phyloP scores from a whole-genome alignment of 2,797 vertebrate species.

The Apodemus agrarius region DNA sequence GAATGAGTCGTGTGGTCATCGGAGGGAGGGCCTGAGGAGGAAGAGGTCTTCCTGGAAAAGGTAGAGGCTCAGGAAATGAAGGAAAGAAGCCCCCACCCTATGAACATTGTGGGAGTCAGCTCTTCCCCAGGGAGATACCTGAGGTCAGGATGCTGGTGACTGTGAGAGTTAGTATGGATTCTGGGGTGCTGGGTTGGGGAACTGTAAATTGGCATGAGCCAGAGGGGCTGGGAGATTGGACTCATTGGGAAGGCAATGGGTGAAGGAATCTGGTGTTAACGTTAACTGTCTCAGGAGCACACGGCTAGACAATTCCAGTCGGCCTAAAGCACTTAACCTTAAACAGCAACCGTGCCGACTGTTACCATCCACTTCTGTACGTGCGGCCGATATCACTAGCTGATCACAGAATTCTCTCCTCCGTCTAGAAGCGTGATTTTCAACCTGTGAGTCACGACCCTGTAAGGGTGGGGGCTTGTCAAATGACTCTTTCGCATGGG shows the following conservation, averaged over 20 bases:
- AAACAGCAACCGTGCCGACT: neutral
- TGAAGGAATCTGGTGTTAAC: neutral
- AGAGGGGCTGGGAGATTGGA: neutral
- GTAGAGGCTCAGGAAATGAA: neutral
- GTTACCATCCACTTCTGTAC: neutral
- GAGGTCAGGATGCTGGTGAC: neutral
- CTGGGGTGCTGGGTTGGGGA: neutral
- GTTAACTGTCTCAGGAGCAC: neutral
- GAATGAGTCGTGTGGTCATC: fast-evolving
- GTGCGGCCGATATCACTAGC: neutral
- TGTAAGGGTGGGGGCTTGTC: neutral
- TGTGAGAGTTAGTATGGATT: neutral
- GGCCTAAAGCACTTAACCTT: neutral
- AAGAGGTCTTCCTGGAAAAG: constrained; percentile 38
- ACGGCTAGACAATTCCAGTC: neutral
- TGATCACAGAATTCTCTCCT: neutral
- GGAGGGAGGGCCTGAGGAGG: neutral
- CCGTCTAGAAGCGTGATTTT: neutral
- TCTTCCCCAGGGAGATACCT: neutral
- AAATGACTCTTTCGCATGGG: neutral
- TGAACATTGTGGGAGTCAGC: neutral
- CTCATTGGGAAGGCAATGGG: neutral
- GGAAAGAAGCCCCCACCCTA: neutral
- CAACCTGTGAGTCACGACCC: neutral
- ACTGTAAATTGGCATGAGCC: neutral